Evolutionary conservation across 2,888 invertebrate species (phyloP), one percentile per base, ranked within the genome.

Genomic region (Ennomos quercinarius): DNA sequence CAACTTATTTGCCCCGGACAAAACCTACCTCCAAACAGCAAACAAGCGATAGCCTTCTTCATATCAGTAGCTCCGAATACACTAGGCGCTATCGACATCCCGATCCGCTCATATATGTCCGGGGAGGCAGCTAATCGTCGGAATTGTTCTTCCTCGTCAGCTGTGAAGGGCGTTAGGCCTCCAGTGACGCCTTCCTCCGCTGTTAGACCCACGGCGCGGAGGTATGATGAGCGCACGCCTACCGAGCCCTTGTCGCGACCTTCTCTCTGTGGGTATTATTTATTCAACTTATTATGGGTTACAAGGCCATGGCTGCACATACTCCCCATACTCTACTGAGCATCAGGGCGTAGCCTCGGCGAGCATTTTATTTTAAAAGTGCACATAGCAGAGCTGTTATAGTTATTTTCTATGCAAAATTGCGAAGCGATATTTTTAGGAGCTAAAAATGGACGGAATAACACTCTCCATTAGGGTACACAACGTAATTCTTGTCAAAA

Each of bases 51-150:
- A 2, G 99, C 98, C 86, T 98, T 99, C 86, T 99, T 99, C 72
- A 99, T 98, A 83, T 99, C 99, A 1, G 93, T 83, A 13, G 96
- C 96, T 0, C 99, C 99, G 83, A 95, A 99, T 68, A 99, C 99
- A 69, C 99, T 99, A 0, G 99, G 99, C 0, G 99, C 99, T 76
- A 99, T 96, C 49, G 98, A 99, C 72, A 94, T 95, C 0, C 98
- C 94, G 57, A 99, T 94, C 56, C 96, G 95, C 2, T 99, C 98
- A 80, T 98, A 98, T 46, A 99, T 94, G 83, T 98, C 96, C 0
- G 96, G 95, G 8, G 96, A 95, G 0, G 96, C 95, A 0, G 99
- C 97, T 76, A 99, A 93, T 64, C 97, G 93, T 4, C 97, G 90
- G 83, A 98, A 97, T 72, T 96, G 94, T 73, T 97, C 96, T 84